phyloP scores from a whole-genome alignment of 2,113 vertebrate species.

The Dasyurus viverrinus region DNA sequence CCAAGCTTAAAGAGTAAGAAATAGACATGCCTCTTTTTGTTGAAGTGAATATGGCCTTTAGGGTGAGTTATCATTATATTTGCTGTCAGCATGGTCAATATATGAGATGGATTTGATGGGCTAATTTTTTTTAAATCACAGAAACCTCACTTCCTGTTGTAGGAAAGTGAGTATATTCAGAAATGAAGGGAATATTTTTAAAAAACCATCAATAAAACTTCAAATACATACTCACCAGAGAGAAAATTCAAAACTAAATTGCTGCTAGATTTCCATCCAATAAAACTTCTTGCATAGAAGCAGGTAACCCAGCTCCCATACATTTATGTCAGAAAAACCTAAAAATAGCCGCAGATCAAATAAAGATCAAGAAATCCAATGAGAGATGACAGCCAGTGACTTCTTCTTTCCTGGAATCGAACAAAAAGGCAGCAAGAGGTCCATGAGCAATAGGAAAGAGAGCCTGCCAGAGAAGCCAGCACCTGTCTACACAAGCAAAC shows the following conservation, averaged over 20 bases:
- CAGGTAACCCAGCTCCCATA: neutral
- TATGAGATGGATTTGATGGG: neutral
- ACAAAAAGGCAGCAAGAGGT: neutral
- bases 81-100: neutral
- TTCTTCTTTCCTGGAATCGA: neutral
- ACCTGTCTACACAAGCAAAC: neutral
- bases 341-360: neutral
- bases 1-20: neutral
- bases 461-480: neutral
- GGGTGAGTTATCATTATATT: no score
- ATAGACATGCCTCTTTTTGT: neutral
- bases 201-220: neutral
- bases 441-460: neutral
- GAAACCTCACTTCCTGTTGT: neutral
- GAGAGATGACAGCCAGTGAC: neutral
- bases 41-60: neutral
- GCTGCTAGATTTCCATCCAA: neutral
- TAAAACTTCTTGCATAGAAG: neutral
- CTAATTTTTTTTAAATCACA: neutral
- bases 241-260: neutral
- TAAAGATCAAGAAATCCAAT: neutral
- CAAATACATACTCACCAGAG: neutral
- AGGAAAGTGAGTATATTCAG: neutral
- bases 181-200: neutral
- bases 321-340: neutral